phyloP scores from a whole-genome alignment of 2,888 invertebrate genomes.

The Invenusta paracnida region DNA sequence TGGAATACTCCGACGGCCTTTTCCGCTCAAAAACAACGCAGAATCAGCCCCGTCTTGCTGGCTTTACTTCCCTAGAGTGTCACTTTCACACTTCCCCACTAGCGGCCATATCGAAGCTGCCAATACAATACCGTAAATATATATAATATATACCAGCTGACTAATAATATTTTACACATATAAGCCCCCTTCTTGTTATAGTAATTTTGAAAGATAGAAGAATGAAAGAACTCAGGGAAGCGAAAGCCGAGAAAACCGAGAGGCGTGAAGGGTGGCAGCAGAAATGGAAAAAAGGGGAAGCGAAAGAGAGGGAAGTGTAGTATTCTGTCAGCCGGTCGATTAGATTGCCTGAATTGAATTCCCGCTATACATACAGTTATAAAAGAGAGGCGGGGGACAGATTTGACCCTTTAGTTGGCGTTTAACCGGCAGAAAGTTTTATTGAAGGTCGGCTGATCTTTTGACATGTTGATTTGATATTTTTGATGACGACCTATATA shows the following conservation, averaged over 20 bases:
- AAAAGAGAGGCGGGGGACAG: too few relatives aligned
- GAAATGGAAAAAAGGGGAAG: neutral
- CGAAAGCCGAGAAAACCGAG: too few relatives aligned
- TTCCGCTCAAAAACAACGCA: neutral
- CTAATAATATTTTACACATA: too few relatives aligned
- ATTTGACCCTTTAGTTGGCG: too few relatives aligned
- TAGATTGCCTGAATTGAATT: neutral
- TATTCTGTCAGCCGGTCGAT: too few relatives aligned
- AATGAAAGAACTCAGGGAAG: too few relatives aligned
- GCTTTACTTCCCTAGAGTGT: neutral
- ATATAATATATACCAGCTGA: too few relatives aligned
- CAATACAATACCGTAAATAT: too few relatives aligned
- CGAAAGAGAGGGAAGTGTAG: neutral
- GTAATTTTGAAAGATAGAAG: too few relatives aligned
- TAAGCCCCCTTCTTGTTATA: too few relatives aligned
- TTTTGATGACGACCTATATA: too few relatives aligned
- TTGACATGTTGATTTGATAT: conserved; percentile 10
- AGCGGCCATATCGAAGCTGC: too few relatives aligned
- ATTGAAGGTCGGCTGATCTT: conserved; percentile 16
- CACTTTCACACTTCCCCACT: neutral
- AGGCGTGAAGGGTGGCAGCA: neutral
- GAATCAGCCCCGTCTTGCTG: neutral
- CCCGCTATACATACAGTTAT: neutral
- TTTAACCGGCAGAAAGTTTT: neutral
- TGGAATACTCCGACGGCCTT: conserved; percentile 1